A percentile compares a stretch with the other conserved stretches of the same genome.
These are phyloP conservation scores for Charanyca ferruginea DNA, from an alignment of 2,888 invertebrate genomes.

Conservation along the genomic window DNA sequence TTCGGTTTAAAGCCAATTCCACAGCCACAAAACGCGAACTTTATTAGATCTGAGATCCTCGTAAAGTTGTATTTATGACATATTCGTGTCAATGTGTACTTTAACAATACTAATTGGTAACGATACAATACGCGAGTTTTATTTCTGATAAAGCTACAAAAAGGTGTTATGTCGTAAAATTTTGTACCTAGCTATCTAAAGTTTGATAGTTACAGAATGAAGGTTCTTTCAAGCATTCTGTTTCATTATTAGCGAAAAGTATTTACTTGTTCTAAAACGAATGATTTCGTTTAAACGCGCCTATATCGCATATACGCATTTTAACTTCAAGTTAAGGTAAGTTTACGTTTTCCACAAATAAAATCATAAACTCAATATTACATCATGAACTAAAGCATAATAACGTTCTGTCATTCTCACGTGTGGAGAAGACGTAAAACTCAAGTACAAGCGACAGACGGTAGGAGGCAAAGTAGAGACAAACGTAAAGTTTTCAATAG, in stretches of 20 bases:
- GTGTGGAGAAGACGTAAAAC: slow-evolving; percentile 53
- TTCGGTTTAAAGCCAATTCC: slow-evolving; percentile 73
- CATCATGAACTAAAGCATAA: slow-evolving; percentile 52
- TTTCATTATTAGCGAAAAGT: slow-evolving; percentile 2
- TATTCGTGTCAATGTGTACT: slow-evolving; percentile 73
- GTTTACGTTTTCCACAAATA: slow-evolving; percentile 38
- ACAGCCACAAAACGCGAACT: slow-evolving; percentile 76
- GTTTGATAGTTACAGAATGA: slow-evolving; percentile 17
- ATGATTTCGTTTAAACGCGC: slow-evolving; percentile 1
- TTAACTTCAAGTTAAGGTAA: slow-evolving; percentile 4
- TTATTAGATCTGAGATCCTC: slow-evolving; percentile 79
- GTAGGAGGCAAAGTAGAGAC: slow-evolving; percentile 47
- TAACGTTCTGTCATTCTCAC: slow-evolving; percentile 36
- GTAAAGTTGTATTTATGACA: slow-evolving; percentile 80
- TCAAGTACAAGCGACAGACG: slow-evolving; percentile 15
- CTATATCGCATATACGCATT: background rate
- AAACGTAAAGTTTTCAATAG: slow-evolving; percentile 67
- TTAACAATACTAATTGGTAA: slow-evolving; percentile 80
- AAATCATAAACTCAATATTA: slow-evolving; percentile 55
- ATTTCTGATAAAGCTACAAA: slow-evolving; percentile 30
- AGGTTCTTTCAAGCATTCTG: slow-evolving; percentile 6
- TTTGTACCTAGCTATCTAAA: slow-evolving; percentile 18
- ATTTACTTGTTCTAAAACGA: background rate
- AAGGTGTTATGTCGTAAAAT: slow-evolving; percentile 26
- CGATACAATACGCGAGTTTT: slow-evolving; percentile 65